Evolutionary conservation across 2,797 vertebrate genomes (phyloP), one percentile per base, ranked within the genome.

Genomic region (Melanotaenia nigrans): DNA sequence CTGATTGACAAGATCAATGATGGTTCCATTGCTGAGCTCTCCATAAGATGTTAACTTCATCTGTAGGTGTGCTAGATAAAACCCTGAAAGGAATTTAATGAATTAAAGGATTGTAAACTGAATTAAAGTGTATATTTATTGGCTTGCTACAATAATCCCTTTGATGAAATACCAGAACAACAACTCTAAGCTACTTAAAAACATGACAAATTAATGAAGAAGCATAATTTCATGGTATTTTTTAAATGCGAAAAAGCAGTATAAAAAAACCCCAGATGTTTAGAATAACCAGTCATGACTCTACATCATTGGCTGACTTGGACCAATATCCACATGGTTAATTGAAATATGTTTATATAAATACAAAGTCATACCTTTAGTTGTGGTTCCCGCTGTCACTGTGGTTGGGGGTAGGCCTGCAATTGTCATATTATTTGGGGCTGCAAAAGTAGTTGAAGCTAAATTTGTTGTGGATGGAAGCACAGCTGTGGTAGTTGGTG

Each of bases 21-120:
- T 58, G 10, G 33, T 75, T 24, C 0, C 38, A 59, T 88, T 82
- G 83, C 71, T 89, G 22, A 87, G 0, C 4, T 51, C 65, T 9
- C 62, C 61, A 6, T 0, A 0, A 1, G 65, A 42, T 1, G 3
- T 64, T 22, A 89, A 10, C 22, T 4, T 81, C 30, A 91, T 38
- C 36, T 77, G 36, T 1, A 92, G 25, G 59, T 74, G 16, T 24
- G 16, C 65, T 8, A 78, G 4, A 25, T 36, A 22, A 11, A 49
- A 4, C 1, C 4, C 83, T 84, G 68, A 11, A 49, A 49, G 9
- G 20, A 49, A 7, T 47, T 47, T 5, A 22, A 14, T 33, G 0
- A 36, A 18, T 36, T 13, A 57, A 49, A 20, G 0, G 5, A 35
- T 18, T 8, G 32, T 33, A 33, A 33, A 7, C 32, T 33, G 32